Base-by-base conservation (phyloP, 2,113 vertebrate genomes). In the Scartelaos histophorus region DNA sequence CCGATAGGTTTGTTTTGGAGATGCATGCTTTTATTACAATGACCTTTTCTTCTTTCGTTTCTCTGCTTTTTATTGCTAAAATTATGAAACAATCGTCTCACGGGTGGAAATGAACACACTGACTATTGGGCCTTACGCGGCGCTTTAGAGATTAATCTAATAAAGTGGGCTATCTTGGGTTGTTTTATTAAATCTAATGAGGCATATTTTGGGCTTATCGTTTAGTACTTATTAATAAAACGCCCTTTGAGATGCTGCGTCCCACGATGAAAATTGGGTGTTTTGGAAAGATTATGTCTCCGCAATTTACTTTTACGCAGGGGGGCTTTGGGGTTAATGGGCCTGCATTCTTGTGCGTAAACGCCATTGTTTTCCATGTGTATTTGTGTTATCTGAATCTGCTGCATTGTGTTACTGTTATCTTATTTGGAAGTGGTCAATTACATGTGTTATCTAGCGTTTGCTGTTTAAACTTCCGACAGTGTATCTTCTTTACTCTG, bases 301-400 rank as follows among this genome's bases (percentile, higher is more conserved):
- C 67, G 51, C 61, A 35, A 60, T 75, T 71, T 54, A 69, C 77
- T 71, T 82, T 76, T 64, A 43, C 19, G 45, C 65, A 47, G n/a
- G 67, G 74, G 56, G 29, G 3, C 5, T 57, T 57, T 35, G 67
- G 25, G 71, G 58, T 81, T 73, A 67, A 79, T 65, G 43, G 74
- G 53, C 38, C 64, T 58, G 69, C 85, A 87, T 90, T 92, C 88
- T 84, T 84, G 65, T 75, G 71, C 54, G 49, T 66, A 79, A 84
- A 75, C 82, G 67, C 80, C 66, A 82, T 89, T 90, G 90, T 92
- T 90, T 90, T 88, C 80, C 57, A 35, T 69, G 0, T 70, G 85
- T 90, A 90, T 88, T 86, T 78, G 9, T 65, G 58, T 86, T 89
- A 90, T 92, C 88, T 85, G 86, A 85, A 91, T 89, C 89, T 76